Base-by-base conservation (phyloP, 2,113 vertebrate species). In the Semnornis frantzii region DNA sequence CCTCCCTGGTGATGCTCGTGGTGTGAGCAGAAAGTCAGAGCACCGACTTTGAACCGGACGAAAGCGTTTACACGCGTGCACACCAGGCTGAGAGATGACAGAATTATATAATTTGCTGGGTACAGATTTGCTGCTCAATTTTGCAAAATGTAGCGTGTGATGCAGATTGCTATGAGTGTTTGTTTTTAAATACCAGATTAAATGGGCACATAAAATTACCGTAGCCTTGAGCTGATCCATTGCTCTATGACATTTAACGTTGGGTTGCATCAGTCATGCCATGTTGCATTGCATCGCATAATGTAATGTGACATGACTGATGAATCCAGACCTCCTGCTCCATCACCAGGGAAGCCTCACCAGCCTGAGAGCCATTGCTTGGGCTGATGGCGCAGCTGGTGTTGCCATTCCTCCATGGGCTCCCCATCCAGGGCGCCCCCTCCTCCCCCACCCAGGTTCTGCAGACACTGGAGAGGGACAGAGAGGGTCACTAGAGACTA, bases 111-210 rank as follows among this genome's bases (percentile, higher is more conserved):
- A 94, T 94, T 95, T 94, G 62, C 87, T 95, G 33, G 62, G 85
- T 93, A 82, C 87, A 95, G 93, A 96, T 95, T 95, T 95, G 95
- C 93, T 95, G 93, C 94, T 97, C 94, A 90, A 90, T 94, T 97
- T 95, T 94, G 92, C 92, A 96, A 96, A 95, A 94, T 93, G 96
- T 92, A 95, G 93, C 86, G 79, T 95, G 94, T 92, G 94, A 95
- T 95, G 93, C 82, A 82, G 92, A 95, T 95, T 94, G 96, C 95
- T 95, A 27, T 79, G 84, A 97, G 94, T 96, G 94, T 96, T 95
- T 94, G 94, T 97, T 97, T 96, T 95, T 97, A 96, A 97, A 97
- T 95, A 97, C 86, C 95, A 95, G 90, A 96, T 96, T 96, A 96
- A 95, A 96, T 89, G 90, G 92, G 93, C 95, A 95, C 95, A 96